phyloP scores from a whole-genome alignment of 2,113 vertebrate genomes.

The Athene cunicularia region DNA sequence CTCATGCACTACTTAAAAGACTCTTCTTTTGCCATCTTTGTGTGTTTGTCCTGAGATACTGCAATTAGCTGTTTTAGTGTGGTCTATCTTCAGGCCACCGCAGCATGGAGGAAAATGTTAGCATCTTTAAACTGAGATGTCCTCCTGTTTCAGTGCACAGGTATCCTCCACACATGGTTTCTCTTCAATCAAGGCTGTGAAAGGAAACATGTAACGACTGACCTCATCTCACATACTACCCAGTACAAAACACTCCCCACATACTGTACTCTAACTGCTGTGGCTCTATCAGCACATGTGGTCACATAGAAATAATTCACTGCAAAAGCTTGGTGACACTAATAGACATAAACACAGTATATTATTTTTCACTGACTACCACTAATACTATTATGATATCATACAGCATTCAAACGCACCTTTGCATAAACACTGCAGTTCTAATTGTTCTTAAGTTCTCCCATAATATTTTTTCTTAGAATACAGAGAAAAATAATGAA shows the following conservation, averaged over 20 bases:
- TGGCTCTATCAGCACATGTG: neutral
- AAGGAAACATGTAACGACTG: neutral
- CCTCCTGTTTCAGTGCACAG: neutral
- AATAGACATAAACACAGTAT: fast-evolving
- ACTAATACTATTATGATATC: neutral
- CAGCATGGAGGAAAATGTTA: fast-evolving
- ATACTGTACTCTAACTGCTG: neutral
- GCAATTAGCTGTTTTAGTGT: neutral
- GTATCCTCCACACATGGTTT: neutral
- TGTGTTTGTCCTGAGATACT: neutral
- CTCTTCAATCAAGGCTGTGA: neutral
- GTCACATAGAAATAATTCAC: neutral
- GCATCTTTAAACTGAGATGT: neutral
- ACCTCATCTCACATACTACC: neutral
- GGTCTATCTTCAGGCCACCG: fast-evolving
- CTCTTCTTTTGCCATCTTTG: neutral
- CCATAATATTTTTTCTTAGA: neutral
- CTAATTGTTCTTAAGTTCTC: neutral
- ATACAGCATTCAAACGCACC: neutral
- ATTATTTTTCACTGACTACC: neutral
- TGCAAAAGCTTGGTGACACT: neutral
- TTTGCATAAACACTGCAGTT: neutral
- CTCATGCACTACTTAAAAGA: neutral
- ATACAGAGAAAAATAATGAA: neutral
- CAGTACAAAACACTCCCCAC: fast-evolving